phyloP scores from a whole-genome alignment of 2,888 invertebrate genomes.

The Congeria kusceri region DNA sequence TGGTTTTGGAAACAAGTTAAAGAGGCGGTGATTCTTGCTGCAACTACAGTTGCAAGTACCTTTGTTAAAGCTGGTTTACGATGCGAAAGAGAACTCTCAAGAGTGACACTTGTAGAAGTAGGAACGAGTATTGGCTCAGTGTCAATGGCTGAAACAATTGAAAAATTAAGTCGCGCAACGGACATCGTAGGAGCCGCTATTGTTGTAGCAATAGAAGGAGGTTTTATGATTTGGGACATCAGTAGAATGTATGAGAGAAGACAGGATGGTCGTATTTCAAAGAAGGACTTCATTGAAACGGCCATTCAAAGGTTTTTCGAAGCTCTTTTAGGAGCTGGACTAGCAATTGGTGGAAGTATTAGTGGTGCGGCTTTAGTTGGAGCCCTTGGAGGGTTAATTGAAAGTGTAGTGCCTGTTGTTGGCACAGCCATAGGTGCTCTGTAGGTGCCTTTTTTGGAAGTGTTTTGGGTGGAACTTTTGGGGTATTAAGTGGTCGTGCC shows the following conservation, averaged over 20 bases:
- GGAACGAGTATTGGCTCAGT: not conserved
- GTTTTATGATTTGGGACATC: slow-evolving; percentile 12
- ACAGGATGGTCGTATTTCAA: slow-evolving; percentile 1
- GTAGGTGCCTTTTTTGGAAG: slow-evolving; percentile 24
- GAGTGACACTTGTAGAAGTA: not conserved
- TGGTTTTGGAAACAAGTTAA: slow-evolving; percentile 29
- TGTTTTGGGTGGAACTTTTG: slow-evolving; percentile 10
- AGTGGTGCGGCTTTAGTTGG: not conserved
- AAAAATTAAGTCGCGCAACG: not conserved
- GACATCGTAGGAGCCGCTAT: slow-evolving; percentile 27
- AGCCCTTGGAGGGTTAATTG: not conserved
- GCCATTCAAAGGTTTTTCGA: slow-evolving; percentile 20
- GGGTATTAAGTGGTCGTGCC: slow-evolving; percentile 17
- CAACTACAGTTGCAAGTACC: not conserved
- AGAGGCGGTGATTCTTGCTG: not conserved
- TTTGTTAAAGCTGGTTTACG: too few species aligned
- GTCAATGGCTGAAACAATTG: slow-evolving; percentile 17
- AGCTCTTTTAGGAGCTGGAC: slow-evolving; percentile 11
- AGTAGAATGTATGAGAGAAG: slow-evolving; percentile 9
- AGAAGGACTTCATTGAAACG: slow-evolving; percentile 17
- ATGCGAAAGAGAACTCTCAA: too few species aligned
- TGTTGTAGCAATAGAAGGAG: slow-evolving; percentile 20
- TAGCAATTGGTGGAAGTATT: not conserved
- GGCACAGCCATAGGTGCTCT: slow-evolving; percentile 11
- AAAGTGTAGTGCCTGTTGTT: slow-evolving; percentile 6